Evolutionary conservation across 1,140 invertebrate genomes (phyloP).

Genomic region (Zophobas atratus): DNA sequence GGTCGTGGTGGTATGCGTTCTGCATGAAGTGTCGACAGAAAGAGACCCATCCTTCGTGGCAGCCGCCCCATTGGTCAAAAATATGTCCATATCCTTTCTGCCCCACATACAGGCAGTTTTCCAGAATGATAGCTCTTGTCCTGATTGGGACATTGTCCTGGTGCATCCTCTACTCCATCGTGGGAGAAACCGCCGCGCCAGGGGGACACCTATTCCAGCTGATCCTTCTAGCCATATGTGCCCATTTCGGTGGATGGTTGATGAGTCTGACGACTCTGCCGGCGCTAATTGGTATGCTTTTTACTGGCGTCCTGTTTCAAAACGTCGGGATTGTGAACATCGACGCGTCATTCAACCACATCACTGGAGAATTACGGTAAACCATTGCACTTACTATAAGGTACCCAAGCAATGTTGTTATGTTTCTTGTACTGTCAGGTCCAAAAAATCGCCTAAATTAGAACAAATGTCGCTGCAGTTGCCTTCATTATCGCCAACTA

Average conservation of each 20-base stretch:
- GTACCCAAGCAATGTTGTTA: too few relatives aligned
- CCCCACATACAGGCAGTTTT: constrained; percentile 84
- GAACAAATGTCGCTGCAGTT: too few relatives aligned
- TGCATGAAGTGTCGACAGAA: constrained; percentile 80
- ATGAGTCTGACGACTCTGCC: constrained; percentile 85
- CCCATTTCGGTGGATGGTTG: constrained; percentile 87
- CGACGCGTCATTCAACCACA: constrained; percentile 74
- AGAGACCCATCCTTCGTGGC: constrained; percentile 81
- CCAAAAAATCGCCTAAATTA: too few relatives aligned
- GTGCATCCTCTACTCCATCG: constrained; percentile 81
- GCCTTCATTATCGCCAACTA: too few relatives aligned
- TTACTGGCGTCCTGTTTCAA: constrained; percentile 83
- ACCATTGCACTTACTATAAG: constrained; percentile 7
- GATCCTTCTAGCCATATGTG: constrained; percentile 80
- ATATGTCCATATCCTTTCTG: constrained; percentile 86
- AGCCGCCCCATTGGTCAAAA: constrained; percentile 81
- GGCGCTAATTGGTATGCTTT: constrained; percentile 88
- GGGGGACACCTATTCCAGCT: constrained; percentile 87
- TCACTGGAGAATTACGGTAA: constrained; percentile 79
- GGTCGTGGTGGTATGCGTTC: constrained; percentile 82
- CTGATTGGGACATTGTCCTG: constrained; percentile 80
- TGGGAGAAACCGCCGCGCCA: constrained; percentile 81
- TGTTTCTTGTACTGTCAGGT: too few relatives aligned
- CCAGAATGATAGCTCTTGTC: constrained; percentile 78
- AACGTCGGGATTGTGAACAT: constrained; percentile 84